Evolutionary conservation across 2,797 vertebrate species (phyloP).

Genomic region (Leptoclinus maculatus): DNA sequence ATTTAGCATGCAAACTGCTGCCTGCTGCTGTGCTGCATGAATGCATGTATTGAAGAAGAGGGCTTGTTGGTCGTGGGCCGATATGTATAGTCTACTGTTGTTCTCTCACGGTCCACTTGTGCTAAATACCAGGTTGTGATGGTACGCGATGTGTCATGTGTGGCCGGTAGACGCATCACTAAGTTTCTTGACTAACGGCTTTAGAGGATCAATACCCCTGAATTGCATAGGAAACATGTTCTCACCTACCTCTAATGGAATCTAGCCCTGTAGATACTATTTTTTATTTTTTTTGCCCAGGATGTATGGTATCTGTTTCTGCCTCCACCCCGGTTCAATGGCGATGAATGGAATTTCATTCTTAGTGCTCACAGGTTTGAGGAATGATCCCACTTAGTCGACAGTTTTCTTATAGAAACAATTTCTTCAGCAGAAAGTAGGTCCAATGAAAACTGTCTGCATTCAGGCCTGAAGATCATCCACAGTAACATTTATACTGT

Average conservation of each 20-base stretch:
- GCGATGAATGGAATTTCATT: background rate
- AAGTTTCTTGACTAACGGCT: background rate
- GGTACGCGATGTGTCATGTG: constrained; percentile 13
- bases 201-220: background rate
- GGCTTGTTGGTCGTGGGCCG: constrained; percentile 23
- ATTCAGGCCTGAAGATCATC: background rate
- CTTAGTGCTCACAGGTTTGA: background rate
- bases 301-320: background rate
- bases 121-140: constrained; percentile 27
- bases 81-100: constrained; percentile 60
- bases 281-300: background rate
- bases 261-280: background rate
- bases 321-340: background rate
- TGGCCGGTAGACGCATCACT: constrained; percentile 1
- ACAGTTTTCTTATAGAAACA: background rate
- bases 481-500: background rate
- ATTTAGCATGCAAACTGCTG: constrained; percentile 70
- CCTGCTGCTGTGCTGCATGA: constrained; percentile 63
- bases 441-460: constrained; percentile 15
- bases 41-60: constrained; percentile 64
- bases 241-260: background rate
- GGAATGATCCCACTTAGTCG: background rate
- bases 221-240: background rate
- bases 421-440: constrained; percentile 4
- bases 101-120: constrained; percentile 31